A percentile compares a stretch with the other conserved stretches of the same genome.
phyloP scores from a whole-genome alignment of 2,113 vertebrate genomes.

The Ochotona curzoniae region DNA sequence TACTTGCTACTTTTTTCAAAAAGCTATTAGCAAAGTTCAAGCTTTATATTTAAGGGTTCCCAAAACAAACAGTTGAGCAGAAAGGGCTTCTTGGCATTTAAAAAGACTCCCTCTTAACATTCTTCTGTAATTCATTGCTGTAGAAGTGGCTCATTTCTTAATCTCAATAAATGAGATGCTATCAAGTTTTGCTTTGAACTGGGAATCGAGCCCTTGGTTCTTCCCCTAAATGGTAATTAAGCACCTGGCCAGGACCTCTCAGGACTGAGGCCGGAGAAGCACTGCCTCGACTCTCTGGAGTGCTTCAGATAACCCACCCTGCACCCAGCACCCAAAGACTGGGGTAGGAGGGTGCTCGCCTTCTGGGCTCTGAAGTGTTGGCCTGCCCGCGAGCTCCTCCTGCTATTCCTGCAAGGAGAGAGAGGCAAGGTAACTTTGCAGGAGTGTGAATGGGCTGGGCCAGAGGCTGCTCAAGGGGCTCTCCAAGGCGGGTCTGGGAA shows the following conservation, averaged over 20 bases:
- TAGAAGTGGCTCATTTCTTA: background rate
- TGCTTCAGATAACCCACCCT: background rate
- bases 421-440: background rate
- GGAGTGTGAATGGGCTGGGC: background rate
- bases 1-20: background rate
- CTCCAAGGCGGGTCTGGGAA: background rate
- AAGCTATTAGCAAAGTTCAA: background rate
- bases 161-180: background rate
- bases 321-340: background rate
- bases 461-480: background rate
- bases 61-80: background rate
- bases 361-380: background rate
- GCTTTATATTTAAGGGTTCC: background rate
- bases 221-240: background rate
- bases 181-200: background rate
- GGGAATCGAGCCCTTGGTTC: slow-evolving; percentile 18
- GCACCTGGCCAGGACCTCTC: background rate
- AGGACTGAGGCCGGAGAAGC: background rate
- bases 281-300: background rate
- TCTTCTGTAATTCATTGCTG: background rate
- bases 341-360: too few relatives aligned
- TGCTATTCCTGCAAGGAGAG: background rate
- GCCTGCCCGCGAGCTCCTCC: accelerated
- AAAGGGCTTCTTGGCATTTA: background rate
- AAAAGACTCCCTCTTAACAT: background rate